A percentile compares a stretch with the other conserved stretches of the same genome.
phyloP scores from a whole-genome alignment of 2,113 vertebrate species.

The Rostratula benghalensis region DNA sequence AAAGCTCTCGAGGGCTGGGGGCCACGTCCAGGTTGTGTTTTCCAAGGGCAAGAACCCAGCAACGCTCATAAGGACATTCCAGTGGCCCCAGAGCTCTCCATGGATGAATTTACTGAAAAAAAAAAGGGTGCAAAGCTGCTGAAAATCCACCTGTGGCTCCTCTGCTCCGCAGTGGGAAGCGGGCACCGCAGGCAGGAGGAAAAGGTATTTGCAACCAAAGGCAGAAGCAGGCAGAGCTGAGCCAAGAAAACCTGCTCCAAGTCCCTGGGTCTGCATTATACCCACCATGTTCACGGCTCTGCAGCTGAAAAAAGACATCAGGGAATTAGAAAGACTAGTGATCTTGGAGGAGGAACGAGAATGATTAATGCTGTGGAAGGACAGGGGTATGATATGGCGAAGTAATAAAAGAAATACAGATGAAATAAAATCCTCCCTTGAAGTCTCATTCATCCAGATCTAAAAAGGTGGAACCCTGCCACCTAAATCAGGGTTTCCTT shows the following conservation, averaged over 20 bases:
- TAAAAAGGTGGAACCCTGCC: conserved; percentile 21
- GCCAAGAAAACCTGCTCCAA: background rate
- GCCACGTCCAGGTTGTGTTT: accelerated
- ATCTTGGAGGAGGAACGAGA: background rate
- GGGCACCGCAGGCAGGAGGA: background rate
- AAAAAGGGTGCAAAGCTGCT: background rate
- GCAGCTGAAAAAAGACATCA: background rate
- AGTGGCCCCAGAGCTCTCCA: background rate
- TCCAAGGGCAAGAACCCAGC: background rate
- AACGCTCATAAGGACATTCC: background rate
- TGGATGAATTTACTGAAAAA: no score
- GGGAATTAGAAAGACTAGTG: background rate
- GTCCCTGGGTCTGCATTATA: background rate
- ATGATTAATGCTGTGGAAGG: conserved; percentile 5
- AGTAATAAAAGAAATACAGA: conserved; percentile 44
- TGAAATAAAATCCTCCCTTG: conserved; percentile 44
- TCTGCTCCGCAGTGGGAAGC: background rate
- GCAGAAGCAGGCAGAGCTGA: background rate
- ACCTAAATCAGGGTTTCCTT: conserved; percentile 9
- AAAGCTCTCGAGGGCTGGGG: background rate
- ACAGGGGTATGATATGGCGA: background rate
- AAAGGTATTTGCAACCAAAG: background rate
- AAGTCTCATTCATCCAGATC: conserved; percentile 39
- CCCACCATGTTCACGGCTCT: background rate
- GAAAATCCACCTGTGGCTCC: background rate